Conservation (phyloP, 2,888 invertebrate genomes). For the Calliphora vomitoria region DNA sequence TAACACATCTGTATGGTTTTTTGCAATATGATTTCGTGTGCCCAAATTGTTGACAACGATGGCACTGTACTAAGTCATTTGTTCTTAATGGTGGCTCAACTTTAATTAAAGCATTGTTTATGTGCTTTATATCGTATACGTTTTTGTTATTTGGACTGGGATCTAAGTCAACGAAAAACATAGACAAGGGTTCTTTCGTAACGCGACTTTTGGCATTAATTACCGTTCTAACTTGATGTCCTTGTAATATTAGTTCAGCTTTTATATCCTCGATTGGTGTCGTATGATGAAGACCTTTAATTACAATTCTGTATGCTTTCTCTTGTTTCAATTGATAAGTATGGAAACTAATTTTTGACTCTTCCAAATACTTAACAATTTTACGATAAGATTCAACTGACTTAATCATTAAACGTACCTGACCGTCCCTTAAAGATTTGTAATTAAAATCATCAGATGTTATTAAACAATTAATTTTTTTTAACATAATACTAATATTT, state of each 20-base stretch:
- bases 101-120: neutral
- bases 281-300: no score
- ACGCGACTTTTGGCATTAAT: no score
- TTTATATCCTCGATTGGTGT: no score
- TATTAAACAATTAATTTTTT: neutral
- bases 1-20: conserved; percentile 38
- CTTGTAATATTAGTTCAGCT: no score
- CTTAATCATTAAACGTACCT: neutral
- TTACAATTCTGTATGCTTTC: no score
- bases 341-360: neutral
- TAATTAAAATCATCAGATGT: neutral
- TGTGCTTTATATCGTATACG: neutral
- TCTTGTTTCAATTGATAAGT: neutral
- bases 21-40: conserved; percentile 43
- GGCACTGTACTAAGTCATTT: conserved; percentile 53
- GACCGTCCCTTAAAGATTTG: neutral
- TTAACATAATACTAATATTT: neutral
- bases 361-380: neutral
- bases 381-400: neutral
- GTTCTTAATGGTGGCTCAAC: conserved; percentile 18
- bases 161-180: no score
- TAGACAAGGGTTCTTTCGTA: no score
- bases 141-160: neutral
- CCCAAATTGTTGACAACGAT: conserved; percentile 47
- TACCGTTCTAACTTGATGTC: no score